Percentiles rank a stretch among this genome's conserved stretches.
phyloP scores from a whole-genome alignment of 2,113 vertebrate genomes.

The Trogon surrucura region DNA sequence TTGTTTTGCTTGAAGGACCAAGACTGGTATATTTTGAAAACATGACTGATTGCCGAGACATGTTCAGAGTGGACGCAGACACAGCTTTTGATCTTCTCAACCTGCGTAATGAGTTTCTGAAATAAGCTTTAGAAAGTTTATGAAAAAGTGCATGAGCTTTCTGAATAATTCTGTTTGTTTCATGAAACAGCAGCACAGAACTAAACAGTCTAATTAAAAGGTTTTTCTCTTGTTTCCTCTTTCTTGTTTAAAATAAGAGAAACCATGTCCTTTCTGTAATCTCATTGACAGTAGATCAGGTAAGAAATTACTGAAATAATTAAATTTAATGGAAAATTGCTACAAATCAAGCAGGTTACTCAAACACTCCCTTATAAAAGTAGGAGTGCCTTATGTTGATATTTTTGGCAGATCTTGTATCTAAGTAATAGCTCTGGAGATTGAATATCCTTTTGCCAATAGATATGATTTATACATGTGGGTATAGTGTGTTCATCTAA shows the following conservation, averaged over 20 bases:
- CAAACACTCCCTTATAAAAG: not conserved
- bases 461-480: not conserved
- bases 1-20: not conserved
- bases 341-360: not conserved
- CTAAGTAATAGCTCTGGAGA: not conserved
- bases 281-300: not conserved
- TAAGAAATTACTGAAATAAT: not conserved
- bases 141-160: not conserved
- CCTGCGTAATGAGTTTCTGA: constrained; percentile 4
- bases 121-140: not conserved
- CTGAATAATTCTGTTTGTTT: constrained; percentile 18
- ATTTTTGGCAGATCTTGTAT: not conserved
- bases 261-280: not conserved
- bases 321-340: not conserved
- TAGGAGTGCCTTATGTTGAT: not conserved
- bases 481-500: not conserved
- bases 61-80: not conserved
- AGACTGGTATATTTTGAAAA: not conserved
- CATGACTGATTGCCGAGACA: not conserved
- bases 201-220: not conserved
- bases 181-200: not conserved
- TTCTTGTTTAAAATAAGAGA: not conserved
- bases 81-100: not conserved
- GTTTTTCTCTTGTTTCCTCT: not conserved
- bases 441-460: not conserved